Percentiles rank a stretch among this genome's conserved stretches.
These are phyloP conservation scores for Xanthia icteritia DNA, from an alignment of 2,888 invertebrate species.

Conservation along the genomic window DNA sequence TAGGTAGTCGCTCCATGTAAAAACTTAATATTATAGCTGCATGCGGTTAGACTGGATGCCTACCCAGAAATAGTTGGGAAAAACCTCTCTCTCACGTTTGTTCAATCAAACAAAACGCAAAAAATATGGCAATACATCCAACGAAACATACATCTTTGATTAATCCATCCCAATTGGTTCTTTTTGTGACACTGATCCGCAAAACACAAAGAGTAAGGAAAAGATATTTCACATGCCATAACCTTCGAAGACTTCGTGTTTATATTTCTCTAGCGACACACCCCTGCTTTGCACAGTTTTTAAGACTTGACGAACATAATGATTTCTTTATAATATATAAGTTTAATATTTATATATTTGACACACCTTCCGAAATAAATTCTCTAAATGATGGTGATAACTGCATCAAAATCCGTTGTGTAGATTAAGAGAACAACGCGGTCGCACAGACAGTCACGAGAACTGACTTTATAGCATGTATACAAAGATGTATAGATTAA, in stretches of 20 bases:
- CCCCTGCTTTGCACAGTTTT: not conserved
- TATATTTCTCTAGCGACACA: constrained; percentile 7
- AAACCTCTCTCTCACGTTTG: no score
- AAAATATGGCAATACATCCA: not conserved
- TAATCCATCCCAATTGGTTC: not conserved
- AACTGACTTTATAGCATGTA: no score
- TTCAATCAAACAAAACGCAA: not conserved
- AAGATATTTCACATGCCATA: constrained; percentile 27
- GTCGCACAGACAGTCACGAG: not conserved
- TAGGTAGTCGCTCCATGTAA: no score
- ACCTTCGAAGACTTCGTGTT: constrained; percentile 16
- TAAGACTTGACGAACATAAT: not conserved
- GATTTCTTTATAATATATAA: not conserved
- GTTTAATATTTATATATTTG: not conserved
- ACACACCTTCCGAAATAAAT: no score
- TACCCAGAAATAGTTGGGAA: no score
- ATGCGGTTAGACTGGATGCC: no score
- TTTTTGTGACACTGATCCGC: constrained; percentile 9
- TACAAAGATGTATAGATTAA: not conserved
- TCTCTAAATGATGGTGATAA: not conserved
- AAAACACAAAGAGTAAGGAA: constrained; percentile 23
- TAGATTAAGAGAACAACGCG: not conserved
- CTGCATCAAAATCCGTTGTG: not conserved
- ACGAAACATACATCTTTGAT: not conserved
- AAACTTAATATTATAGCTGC: no score